Conservation (phyloP, 1,140 invertebrate species). For the Trichomalopsis sarcophagae region DNA sequence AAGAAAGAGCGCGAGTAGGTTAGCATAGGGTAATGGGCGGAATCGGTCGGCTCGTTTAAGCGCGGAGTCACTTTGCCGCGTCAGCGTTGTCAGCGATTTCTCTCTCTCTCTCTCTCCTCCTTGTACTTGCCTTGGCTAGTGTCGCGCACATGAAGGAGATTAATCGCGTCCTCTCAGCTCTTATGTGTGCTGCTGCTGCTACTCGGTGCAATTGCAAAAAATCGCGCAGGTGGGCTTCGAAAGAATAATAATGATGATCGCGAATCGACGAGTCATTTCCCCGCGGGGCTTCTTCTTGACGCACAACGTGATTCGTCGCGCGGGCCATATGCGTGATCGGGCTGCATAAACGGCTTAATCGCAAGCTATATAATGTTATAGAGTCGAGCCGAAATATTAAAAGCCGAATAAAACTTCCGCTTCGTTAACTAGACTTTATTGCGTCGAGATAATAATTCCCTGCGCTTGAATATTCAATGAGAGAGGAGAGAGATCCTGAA, state of each 20-base stretch:
- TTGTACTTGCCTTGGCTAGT: conserved; percentile 21
- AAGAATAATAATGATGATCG: background rate
- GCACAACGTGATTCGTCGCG: background rate
- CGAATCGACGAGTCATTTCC: conserved; percentile 31
- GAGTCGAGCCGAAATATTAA: background rate
- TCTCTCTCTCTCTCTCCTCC: conserved; percentile 16
- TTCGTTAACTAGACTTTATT: background rate
- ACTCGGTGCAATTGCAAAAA: background rate
- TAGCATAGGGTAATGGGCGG: conserved; percentile 26
- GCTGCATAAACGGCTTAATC: background rate
- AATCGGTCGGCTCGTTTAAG: conserved; percentile 43
- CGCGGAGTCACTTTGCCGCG: conserved; percentile 35
- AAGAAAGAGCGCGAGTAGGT: background rate
- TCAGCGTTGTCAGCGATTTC: conserved; percentile 47
- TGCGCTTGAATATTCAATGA: background rate
- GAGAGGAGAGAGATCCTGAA: background rate
- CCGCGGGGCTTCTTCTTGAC: background rate
- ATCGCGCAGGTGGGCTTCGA: background rate
- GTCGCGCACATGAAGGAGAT: conserved; percentile 41
- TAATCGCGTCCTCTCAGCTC: conserved; percentile 34
- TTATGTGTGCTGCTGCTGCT: background rate
- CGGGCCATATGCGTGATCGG: background rate
- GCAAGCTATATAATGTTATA: background rate
- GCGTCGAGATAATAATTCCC: background rate
- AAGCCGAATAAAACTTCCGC: background rate